Percentiles rank a stretch among this genome's conserved stretches.
Conservation (phyloP, 2,797 vertebrate genomes). For the Sebastes steindachneri region DNA sequence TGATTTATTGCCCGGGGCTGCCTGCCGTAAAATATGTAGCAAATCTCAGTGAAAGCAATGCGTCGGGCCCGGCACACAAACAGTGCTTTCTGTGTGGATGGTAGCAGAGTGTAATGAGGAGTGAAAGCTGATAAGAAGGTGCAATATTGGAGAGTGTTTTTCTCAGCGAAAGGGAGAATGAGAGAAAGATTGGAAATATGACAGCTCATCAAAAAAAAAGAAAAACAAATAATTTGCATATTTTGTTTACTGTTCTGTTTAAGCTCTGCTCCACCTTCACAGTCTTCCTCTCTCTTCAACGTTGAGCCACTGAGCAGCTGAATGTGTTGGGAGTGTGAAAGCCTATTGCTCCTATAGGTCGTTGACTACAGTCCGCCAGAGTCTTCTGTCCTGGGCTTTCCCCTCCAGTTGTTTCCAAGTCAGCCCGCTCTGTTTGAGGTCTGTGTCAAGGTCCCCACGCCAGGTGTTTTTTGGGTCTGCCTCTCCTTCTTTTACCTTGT, state of each 20-base stretch:
- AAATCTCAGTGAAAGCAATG: constrained; percentile 36
- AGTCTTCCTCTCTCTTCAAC: not conserved
- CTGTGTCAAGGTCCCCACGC: rapidly evolving
- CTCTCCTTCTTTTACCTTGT: too few species aligned
- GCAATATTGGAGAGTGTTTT: not conserved
- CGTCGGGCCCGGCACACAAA: not conserved
- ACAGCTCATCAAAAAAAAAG: not conserved
- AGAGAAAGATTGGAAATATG: not conserved
- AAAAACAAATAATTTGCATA: not conserved
- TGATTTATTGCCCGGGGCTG: constrained; percentile 47
- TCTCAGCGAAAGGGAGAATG: not conserved
- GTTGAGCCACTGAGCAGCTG: not conserved
- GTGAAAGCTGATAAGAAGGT: constrained; percentile 25
- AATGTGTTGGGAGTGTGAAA: not conserved
- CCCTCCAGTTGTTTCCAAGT: too few species aligned
- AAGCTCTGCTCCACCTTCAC: not conserved
- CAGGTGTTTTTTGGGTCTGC: too few species aligned
- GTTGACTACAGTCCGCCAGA: too few species aligned
- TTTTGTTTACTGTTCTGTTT: not conserved
- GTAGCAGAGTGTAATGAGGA: constrained; percentile 11
- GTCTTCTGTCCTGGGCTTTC: too few species aligned
- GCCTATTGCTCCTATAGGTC: too few species aligned
- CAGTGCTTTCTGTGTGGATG: not conserved
- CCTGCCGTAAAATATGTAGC: constrained; percentile 31
- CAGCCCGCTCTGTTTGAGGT: too few species aligned